Base-by-base conservation (phyloP, 2,888 invertebrate genomes). In the Yponomeuta evonymella region DNA sequence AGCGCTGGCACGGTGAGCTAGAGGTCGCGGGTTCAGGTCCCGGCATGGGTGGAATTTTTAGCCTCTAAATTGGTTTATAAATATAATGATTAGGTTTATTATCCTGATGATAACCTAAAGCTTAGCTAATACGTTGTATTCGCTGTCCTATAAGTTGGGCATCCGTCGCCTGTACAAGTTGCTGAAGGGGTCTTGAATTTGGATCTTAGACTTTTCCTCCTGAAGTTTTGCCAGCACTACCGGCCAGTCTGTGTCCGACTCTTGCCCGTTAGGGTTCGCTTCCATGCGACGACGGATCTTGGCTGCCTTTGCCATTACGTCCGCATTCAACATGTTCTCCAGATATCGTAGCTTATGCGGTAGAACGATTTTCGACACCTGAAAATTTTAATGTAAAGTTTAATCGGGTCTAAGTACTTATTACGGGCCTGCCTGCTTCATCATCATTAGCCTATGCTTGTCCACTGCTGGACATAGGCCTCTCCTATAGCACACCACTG, bases 311-410 rank as follows among this genome's bases (percentile, higher is more conserved):
- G 89, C 89, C 2, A 89, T 77, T 0, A 90, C 88, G 72, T 91
- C 91, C 0, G 89, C 84, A 72, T 90, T 90, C 68, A 91, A 73
- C 91, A 91, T 90, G 72, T 90, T 91, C 73, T 91, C 90, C 71
- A 91, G 78, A 74, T 91, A 91, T 58, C 91, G 79, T 29, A 91
- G 78, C 75, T 91, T 91, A 76, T 88, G 85, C 0, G 91, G 91
- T 67, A 91, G 78, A 63, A 91, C 81, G 75, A 91, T 91, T 79
- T 91, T 91, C 75, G 83, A 78, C n/a, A 82, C 70, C 91, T 91
- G 84, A 12, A 58, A 58, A 5, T 15, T 3, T 15, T 1, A 15
- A 15, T 12, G 3, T 58, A 0, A 58, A 58, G 15, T 15, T 3
- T 15, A 3, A 58, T 15, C 3, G 8, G 6, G 15, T 58, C 8